Evolutionary conservation across 92 coral and sea anemone species (phyloP).

Genomic region (Pocillopora meandrina): DNA sequence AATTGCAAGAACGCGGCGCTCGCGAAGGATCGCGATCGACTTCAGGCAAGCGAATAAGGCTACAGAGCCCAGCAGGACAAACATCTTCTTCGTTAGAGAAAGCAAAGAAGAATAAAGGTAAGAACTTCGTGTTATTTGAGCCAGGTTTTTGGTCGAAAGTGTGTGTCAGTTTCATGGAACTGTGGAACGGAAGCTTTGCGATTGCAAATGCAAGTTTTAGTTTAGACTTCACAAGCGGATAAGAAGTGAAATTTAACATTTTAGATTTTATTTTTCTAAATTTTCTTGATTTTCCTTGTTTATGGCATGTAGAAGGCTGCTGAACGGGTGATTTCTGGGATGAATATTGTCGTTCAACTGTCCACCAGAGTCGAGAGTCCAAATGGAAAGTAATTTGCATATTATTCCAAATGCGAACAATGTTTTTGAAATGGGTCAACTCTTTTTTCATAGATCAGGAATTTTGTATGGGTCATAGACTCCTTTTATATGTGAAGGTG

Average conservation of each 20-base stretch:
- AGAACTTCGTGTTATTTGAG: not conserved
- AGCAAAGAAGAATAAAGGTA: conserved; percentile 40
- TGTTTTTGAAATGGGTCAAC: too few relatives aligned
- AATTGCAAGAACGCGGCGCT: conserved; percentile 36
- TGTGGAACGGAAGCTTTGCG: conserved; percentile 21
- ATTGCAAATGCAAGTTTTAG: not conserved
- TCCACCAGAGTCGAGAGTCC: too few relatives aligned
- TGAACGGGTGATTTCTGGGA: too few relatives aligned
- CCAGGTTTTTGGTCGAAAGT: not conserved
- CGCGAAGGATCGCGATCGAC: conserved; percentile 29
- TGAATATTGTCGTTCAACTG: too few relatives aligned
- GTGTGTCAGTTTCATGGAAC: conserved; percentile 1
- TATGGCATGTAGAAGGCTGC: too few relatives aligned
- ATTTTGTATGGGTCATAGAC: too few relatives aligned
- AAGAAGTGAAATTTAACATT: not conserved
- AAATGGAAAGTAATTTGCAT: too few relatives aligned
- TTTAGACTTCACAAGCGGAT: not conserved
- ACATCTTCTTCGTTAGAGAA: conserved; percentile 5
- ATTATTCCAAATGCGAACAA: too few relatives aligned
- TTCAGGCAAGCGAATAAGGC: conserved; percentile 33
- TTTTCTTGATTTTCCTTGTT: too few relatives aligned
- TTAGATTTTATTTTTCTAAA: too few relatives aligned
- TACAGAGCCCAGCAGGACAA: conserved; percentile 20
- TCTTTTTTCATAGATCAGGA: too few relatives aligned
- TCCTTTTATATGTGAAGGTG: too few relatives aligned